phyloP scores from a whole-genome alignment of 2,113 vertebrate genomes.

The Spilogale gracilis region DNA sequence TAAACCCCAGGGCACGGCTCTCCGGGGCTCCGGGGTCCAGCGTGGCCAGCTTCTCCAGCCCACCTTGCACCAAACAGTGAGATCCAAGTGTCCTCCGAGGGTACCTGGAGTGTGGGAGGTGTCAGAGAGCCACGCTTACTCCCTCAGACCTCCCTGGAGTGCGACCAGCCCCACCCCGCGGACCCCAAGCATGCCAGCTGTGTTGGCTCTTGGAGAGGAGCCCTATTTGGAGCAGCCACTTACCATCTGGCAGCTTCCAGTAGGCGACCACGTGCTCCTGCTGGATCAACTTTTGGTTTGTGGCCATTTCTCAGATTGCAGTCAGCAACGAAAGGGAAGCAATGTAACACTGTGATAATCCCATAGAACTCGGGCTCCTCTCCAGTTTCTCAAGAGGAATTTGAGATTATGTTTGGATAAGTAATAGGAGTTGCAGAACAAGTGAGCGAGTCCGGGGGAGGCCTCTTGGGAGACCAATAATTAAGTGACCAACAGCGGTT shows the following conservation, averaged over 20 bases:
- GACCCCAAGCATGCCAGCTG: not conserved
- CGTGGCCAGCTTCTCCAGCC: not conserved
- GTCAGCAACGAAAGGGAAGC: not conserved
- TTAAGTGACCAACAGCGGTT: too few relatives aligned
- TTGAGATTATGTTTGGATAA: not conserved
- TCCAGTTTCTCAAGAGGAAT: not conserved
- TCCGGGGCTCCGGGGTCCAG: fast-evolving
- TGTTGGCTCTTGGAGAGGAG: not conserved
- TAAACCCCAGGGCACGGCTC: fast-evolving
- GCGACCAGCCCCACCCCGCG: fast-evolving
- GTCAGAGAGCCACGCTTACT: not conserved
- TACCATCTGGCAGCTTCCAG: not conserved
- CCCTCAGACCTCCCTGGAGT: not conserved
- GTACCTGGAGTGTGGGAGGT: fast-evolving
- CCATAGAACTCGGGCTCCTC: fast-evolving
- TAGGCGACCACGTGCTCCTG: too few relatives aligned
- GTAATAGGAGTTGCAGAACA: too few relatives aligned
- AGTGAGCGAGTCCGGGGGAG: not conserved
- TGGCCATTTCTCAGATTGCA: not conserved
- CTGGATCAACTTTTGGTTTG: not conserved
- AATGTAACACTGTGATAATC: not conserved
- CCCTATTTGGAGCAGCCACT: not conserved
- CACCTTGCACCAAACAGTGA: fast-evolving
- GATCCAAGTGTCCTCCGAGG: fast-evolving
- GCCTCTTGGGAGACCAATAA: not conserved